Conservation (phyloP, 2,797 vertebrate genomes). For the Hoplostethus atlanticus region DNA sequence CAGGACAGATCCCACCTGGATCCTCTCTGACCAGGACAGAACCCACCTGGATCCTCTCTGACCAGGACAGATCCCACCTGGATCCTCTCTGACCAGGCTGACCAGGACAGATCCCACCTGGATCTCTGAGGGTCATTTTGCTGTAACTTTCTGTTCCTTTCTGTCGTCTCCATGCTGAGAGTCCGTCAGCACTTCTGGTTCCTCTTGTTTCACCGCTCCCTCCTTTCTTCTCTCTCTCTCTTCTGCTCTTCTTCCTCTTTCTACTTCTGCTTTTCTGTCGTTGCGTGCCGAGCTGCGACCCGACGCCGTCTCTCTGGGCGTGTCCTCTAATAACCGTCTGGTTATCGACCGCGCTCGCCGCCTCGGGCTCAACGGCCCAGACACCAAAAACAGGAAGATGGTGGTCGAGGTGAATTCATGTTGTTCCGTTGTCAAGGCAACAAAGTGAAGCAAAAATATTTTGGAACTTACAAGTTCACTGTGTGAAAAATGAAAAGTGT, state of each 20-base stretch:
- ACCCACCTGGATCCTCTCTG: no score
- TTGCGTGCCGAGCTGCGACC: slow-evolving; percentile 38
- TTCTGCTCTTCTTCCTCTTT: slow-evolving; percentile 39
- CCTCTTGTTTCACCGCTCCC: slow-evolving; percentile 32
- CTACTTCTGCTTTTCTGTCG: slow-evolving; percentile 36
- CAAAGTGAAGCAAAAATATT: background rate
- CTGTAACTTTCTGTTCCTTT: slow-evolving; percentile 62
- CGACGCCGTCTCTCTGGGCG: slow-evolving; percentile 8
- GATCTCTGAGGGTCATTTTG: background rate
- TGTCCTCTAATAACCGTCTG: background rate
- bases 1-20: no score
- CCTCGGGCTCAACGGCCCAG: slow-evolving; percentile 15
- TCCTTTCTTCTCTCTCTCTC: slow-evolving; percentile 4
- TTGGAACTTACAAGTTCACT: background rate
- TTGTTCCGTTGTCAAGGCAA: background rate
- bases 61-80: no score
- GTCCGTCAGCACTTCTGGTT: slow-evolving; percentile 60
- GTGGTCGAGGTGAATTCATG: background rate
- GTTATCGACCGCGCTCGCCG: background rate
- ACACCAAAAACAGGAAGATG: slow-evolving; percentile 30
- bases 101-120: no score
- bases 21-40: no score
- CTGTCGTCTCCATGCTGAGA: slow-evolving; percentile 47
- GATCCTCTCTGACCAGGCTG: no score
- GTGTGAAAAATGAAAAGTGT: background rate